Evolutionary conservation across 2,888 invertebrate genomes (phyloP).

Genomic region (Dione juno): DNA sequence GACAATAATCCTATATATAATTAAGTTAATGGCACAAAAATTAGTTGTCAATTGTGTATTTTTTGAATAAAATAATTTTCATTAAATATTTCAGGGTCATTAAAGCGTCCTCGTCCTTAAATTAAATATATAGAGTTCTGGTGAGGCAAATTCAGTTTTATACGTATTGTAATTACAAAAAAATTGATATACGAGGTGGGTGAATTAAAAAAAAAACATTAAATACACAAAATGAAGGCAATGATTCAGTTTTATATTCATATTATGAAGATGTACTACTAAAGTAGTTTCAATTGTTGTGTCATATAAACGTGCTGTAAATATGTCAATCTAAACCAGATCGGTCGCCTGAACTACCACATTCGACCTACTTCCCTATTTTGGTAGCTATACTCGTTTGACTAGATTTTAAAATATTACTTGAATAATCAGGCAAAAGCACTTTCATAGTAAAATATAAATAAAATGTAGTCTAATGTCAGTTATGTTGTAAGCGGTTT

Average conservation of each 20-base stretch:
- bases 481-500: not conserved
- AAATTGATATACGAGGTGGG: not conserved
- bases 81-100: too few species aligned
- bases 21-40: too few species aligned
- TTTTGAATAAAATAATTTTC: too few species aligned
- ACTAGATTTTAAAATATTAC: conserved; percentile 14
- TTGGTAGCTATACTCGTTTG: conserved; percentile 7
- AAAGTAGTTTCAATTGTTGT: conserved; percentile 3
- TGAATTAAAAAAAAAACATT: not conserved
- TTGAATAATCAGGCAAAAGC: not conserved
- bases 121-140: too few species aligned
- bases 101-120: too few species aligned
- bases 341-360: conserved; percentile 31
- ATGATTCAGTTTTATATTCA: not conserved
- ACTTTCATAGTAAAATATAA: not conserved
- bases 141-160: too few species aligned
- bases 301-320: conserved; percentile 16
- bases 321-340: conserved; percentile 33
- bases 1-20: not conserved
- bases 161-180: not conserved
- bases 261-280: not conserved
- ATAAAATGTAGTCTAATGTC: not conserved
- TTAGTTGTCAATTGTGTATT: too few species aligned
- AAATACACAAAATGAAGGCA: not conserved
- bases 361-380: conserved; percentile 36